phyloP scores from a whole-genome alignment of 2,888 invertebrate genomes.

The Tolmerus cingulatus region DNA sequence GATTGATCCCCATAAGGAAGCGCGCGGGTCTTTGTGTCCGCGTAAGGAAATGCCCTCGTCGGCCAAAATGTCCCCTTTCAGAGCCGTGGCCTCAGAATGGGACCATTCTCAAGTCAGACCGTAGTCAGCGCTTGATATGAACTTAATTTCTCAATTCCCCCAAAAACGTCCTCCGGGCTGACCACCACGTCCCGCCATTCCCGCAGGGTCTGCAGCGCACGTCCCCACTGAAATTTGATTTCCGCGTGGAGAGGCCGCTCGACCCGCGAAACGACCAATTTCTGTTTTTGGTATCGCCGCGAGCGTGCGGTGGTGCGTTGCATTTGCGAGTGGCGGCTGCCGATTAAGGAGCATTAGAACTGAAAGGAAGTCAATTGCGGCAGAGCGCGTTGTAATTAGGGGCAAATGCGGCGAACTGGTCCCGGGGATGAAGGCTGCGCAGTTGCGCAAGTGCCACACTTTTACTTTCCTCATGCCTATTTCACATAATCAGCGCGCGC shows the following conservation, averaged over 20 bases:
- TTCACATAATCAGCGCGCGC: neutral
- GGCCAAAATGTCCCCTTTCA: constrained; percentile 27
- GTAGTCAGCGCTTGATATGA: neutral
- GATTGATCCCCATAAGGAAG: constrained; percentile 22
- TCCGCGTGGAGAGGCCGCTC: neutral
- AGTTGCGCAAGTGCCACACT: neutral
- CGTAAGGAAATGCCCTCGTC: constrained; percentile 5
- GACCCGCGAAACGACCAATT: neutral
- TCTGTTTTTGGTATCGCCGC: neutral
- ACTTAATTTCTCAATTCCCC: constrained; percentile 14
- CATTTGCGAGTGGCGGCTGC: neutral
- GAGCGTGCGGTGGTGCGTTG: neutral
- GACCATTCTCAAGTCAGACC: constrained; percentile 26
- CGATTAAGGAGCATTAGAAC: neutral
- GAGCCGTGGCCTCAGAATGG: neutral
- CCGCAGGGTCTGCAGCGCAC: neutral
- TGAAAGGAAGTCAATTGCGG: neutral
- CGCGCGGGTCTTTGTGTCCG: constrained; percentile 4
- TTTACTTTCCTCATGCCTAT: neutral
- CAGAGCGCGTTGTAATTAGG: neutral
- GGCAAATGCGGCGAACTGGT: neutral
- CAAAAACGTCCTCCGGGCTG: neutral
- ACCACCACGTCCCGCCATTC: neutral
- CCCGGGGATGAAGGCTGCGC: neutral
- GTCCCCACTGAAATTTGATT: neutral